Base-by-base conservation (phyloP, 2,888 invertebrate species). In the Pristionchus exspectatus region DNA sequence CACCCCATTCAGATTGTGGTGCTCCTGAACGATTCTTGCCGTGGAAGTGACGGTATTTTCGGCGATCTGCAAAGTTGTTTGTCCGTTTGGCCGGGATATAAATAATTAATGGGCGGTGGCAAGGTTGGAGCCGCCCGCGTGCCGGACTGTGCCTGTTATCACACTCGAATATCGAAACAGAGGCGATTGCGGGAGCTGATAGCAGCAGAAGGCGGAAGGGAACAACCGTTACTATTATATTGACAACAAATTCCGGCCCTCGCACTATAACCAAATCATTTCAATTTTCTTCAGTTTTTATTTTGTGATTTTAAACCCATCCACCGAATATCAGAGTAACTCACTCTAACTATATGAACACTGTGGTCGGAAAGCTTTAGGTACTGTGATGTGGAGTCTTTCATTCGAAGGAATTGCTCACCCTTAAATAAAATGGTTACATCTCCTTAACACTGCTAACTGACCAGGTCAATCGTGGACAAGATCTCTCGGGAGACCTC, bases 1-100 rank as follows among this genome's bases (percentile, higher is more conserved):
- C 30, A 93, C 93, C 87, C 93, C 93, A 88, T 93, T 91, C 16
- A 94, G 87, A 69, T 91, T 91, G 69, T 91, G 91, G 77, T 94
- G 94, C 81, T 94, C 94, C 81, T 92, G 90, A 16, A 94, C 92
- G 44, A 93, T 81, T 56, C 92, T 91, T 1, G 92, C 92, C 72
- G 94, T 93, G 63, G 88, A 89, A 56, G 90, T 90, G 0, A 92
- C 69, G 18, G 89, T 69, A 18, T 87, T 88, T 54, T 69, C 87
- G 21, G 90, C 90, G 14, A 91, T 21, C 88, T 88, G 59, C 74
- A 83, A 83, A 81, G 33, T 44, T 38, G 44, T 38, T 81, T 50
- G n/a, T 81, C 33, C n/a, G 10, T 21, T 77, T n/a, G n/a, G 44
- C 10, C 63, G 63, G 24, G 63, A 24, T 63, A 63, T 63, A 63